Evolutionary conservation across 2,797 vertebrate species (phyloP), one percentile per base, ranked within the genome.

Genomic region (Chrosomus eos): DNA sequence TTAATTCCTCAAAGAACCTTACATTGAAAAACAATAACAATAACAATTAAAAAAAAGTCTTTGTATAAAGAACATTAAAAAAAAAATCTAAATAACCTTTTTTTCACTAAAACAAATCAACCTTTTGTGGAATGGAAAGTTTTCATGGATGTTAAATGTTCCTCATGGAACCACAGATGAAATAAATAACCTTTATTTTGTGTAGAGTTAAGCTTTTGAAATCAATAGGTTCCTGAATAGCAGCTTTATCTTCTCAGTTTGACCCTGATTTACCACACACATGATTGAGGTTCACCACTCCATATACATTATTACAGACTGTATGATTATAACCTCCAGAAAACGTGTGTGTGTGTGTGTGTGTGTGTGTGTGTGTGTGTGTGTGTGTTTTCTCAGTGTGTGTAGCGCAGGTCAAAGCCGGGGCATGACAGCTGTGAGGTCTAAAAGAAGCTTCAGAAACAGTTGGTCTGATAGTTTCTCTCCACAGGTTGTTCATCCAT

Each of bases 391-490:
- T 36, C 21, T 62, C 3, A 16, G 36, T 33, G 28, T 48, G 14
- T 75, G 28, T 66, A 38, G 40, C 0, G 3, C 23, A 82, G 71
- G 40, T 74, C 43, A 83, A 38, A 36, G 31, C 21, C 31, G 0
- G 71, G 43, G 23, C 58, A 73, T 62, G 70, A 60, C 70, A 66
- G 43, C 58, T 74, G 40, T 36, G 58, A 31, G 6, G n/a, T 40
- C 71, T 48, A 48, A 74, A 74, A n/a, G 2, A 45, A 33, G 80
- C 40, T 11, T 82, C 40, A 45, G 40, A 38, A 6, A 64, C 81
- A 73, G 55, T 62, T 71, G 53, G n/a, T 71, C 33, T 62, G 68
- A 72, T 9, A 43, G 28, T 18, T 62, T 60, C 2, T 18, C 26
- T 71, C 53, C 7, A 3, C 68, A 19, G 21, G 80, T 73, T 82